Evolutionary conservation across 2,888 invertebrate genomes (phyloP), one percentile per base, ranked within the genome.

Genomic region (Clunio marinus): DNA sequence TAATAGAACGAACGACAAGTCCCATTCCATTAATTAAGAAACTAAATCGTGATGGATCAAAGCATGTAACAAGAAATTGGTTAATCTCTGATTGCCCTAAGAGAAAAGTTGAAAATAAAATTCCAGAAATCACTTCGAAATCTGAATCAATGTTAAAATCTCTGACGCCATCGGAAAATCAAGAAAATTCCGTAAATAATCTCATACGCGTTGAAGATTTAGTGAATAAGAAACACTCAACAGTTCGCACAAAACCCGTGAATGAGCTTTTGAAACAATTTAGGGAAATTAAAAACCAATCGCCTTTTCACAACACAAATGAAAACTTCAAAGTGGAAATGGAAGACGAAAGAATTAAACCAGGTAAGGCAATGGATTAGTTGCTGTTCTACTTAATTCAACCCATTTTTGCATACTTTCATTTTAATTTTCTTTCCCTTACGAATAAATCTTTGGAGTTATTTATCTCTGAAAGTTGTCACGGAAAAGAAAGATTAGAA

Each of bases 81-180:
- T 70, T 77, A 15, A 76, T 77, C 69, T 75, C 77, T 1, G 76
- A 77, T 71, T 72, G 74, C 58, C 73, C 71, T 46, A 74, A 72
- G 70, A 72, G 71, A 71, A 74, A 72, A 71, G 63, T 69, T 69
- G 72, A 73, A 69, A 71, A 71, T 70, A 70, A 70, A 51, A 8
- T 15, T 2, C 25, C n/a, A 3, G 51, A 51, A 51, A 51, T 8
- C n/a, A 2, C 32, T 15, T 5, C 22, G 55, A 66, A 35, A 35
- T 8, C 1, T 2, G n/a, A 32, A 2, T 24, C 46, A 27, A 22
- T 55, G 27, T 5, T 2, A 20, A 57, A 35, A 32, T 13, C 5
- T 22, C 55, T 28, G n/a, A 24, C 22, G 2, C 5, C 37, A 20
- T 20, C 45, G 2, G 66, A 57, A 24, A 45, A 68, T 59, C 60